A percentile compares a stretch with the other conserved stretches of the same genome.
These are phyloP conservation scores for Orussus abietinus DNA, from an alignment of 1,140 invertebrate species.

Conservation along the genomic window DNA sequence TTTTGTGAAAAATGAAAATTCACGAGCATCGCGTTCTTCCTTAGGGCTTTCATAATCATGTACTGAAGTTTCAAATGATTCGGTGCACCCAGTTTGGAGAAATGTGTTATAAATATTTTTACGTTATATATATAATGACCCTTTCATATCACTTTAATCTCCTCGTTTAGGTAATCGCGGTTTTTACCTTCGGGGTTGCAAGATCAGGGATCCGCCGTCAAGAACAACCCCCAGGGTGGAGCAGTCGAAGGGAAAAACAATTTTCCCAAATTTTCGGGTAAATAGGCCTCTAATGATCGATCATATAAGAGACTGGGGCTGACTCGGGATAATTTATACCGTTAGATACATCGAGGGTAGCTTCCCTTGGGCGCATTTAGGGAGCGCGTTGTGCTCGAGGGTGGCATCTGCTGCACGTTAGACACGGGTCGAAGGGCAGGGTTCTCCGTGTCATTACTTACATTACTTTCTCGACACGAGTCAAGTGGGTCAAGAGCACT, in stretches of 20 bases:
- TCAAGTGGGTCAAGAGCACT: constrained; percentile 46
- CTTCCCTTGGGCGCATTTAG: constrained; percentile 31
- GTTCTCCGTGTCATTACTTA: constrained; percentile 40
- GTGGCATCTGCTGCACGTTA: constrained; percentile 54
- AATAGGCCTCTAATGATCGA: constrained; percentile 52
- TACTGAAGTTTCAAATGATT: too few relatives aligned
- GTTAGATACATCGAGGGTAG: constrained; percentile 45
- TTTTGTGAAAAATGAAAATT: too few relatives aligned
- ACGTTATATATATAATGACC: too few relatives aligned
- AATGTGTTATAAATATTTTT: too few relatives aligned
- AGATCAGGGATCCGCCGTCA: too few relatives aligned
- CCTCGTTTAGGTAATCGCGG: too few relatives aligned
- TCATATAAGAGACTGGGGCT: constrained; percentile 49
- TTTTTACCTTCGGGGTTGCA: too few relatives aligned
- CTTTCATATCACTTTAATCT: too few relatives aligned
- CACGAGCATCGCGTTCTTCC: too few relatives aligned
- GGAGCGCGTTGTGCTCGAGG: constrained; percentile 26
- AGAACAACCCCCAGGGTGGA: constrained; percentile 18
- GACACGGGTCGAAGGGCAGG: constrained; percentile 52
- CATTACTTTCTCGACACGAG: constrained; percentile 29
- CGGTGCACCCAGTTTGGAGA: too few relatives aligned
- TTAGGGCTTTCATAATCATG: too few relatives aligned
- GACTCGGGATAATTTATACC: constrained; percentile 54
- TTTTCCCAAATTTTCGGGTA: constrained; percentile 51
- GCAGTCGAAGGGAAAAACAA: constrained; percentile 25